These are phyloP conservation scores for Chirona hameri DNA, from an alignment of 2,888 invertebrate species.

Conservation along the genomic window DNA sequence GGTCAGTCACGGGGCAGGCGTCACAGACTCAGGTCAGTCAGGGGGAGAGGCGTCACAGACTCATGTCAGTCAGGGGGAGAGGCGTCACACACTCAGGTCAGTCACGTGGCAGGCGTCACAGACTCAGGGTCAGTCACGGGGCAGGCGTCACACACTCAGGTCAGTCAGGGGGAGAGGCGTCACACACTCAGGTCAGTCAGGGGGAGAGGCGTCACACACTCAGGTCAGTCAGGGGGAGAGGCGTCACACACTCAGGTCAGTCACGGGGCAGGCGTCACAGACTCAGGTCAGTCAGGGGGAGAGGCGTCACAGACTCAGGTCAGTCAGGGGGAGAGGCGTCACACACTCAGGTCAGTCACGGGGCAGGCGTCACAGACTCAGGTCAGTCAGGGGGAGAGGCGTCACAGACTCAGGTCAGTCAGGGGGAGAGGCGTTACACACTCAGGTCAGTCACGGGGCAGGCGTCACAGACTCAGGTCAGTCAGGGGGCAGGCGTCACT, in stretches of 20 bases:
- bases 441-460: neutral
- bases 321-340: too few relatives aligned
- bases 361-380: conserved; percentile 2
- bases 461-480: conserved; percentile 22
- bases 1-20: neutral
- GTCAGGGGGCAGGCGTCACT: too few relatives aligned
- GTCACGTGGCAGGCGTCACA: neutral
- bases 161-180: neutral
- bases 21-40: neutral
- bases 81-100: conserved; percentile 8
- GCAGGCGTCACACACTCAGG: too few relatives aligned
- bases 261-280: neutral
- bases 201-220: neutral
- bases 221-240: too few relatives aligned
- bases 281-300: neutral
- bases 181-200: conserved; percentile 2
- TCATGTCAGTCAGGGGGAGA: neutral
- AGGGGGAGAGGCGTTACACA: too few relatives aligned
- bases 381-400: neutral
- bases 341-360: too few relatives aligned
- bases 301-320: neutral
- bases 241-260: too few relatives aligned
- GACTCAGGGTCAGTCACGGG: neutral
- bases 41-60: too few relatives aligned
- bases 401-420: neutral